Base-by-base conservation (phyloP, 2,797 vertebrate genomes). In the Oceanodroma leucorhoa region DNA sequence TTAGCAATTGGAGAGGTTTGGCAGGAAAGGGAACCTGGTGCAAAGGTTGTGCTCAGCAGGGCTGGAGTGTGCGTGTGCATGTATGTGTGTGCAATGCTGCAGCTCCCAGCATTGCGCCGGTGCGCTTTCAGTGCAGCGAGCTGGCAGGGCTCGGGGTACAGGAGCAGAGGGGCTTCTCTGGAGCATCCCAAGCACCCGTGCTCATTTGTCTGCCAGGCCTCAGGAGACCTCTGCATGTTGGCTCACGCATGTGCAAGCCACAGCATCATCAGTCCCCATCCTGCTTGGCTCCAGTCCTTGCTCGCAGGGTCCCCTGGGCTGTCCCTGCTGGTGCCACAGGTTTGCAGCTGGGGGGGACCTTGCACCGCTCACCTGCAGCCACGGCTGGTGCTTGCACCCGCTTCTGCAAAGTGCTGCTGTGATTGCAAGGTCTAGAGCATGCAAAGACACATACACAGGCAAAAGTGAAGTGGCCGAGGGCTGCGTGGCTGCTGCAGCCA, bases 21-120 rank as follows among this genome's bases (percentile, higher is more conserved):
- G 84, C 91, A 95, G 79, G 76, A 84, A 75, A 91, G 67, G 36
- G 38, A 71, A 65, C 87, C 83, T 36, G 81, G 77, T 82, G 90
- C 91, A 95, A 96, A 87, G 93, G 92, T 94, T 73, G 90, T 6
- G 83, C 85, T 87, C 90, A 85, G 95, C 78, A 22, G 62, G 89
- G 72, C n/a, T 50, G 84, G 64, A 71, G 62, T 1, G 15, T 36
- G 55, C 34, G 1, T 57, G 1, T 19, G 55, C 2, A 1, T 8
- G 23, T 11, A 75, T 24, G 83, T 10, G 67, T 7, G 46, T 20
- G 76, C 46, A 4, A n/a, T 34, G 66, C 94, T 1, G 54, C 90
- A 73, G 92, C 65, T 80, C 86, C 50, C 81, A 12, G 89, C 53
- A 4, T 1, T 5, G 27, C 11, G 6, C 67, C 4, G 4, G 29